Evolutionary conservation across 2,888 invertebrate species (phyloP).

Genomic region (Caenorhabditis zanzibari): DNA sequence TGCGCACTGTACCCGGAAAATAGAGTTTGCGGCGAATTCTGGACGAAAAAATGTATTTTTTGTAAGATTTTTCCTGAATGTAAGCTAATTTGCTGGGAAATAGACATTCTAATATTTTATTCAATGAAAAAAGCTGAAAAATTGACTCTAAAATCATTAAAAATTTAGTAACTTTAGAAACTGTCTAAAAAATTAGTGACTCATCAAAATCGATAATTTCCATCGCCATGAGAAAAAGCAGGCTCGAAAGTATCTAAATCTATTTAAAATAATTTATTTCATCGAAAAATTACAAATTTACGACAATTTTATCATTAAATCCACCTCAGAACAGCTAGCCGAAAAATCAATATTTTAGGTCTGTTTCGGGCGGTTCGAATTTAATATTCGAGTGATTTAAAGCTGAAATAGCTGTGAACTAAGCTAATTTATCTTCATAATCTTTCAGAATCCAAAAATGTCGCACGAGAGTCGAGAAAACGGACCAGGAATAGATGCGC

Average conservation of each 20-base stretch:
- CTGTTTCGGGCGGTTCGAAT: conserved; percentile 1
- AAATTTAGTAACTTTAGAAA: conserved; percentile 14
- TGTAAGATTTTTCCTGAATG: not conserved
- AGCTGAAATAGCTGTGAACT: conserved; percentile 24
- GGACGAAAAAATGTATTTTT: not conserved
- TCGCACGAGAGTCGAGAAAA: conserved; percentile 13
- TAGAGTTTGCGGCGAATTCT: not conserved
- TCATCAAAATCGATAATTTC: conserved; percentile 4
- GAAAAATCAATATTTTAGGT: conserved; percentile 3
- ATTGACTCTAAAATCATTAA: not conserved
- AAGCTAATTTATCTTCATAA: not conserved
- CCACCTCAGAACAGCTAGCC: not conserved
- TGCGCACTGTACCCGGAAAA: not conserved
- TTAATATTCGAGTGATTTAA: not conserved
- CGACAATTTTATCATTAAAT: not conserved
- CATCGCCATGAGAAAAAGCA: not conserved
- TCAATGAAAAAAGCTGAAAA: conserved; percentile 3
- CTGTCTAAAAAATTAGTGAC: conserved; percentile 37
- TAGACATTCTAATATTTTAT: too few relatives aligned
- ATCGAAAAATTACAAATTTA: not conserved
- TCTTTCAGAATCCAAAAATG: conserved; percentile 20
- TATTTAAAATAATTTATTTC: conserved; percentile 14
- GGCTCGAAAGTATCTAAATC: not conserved
- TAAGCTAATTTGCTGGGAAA: too few relatives aligned
- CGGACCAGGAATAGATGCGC: conserved; percentile 26